Evolutionary conservation across 2,888 invertebrate species (phyloP).

Genomic region (Yponomeuta cagnagella): DNA sequence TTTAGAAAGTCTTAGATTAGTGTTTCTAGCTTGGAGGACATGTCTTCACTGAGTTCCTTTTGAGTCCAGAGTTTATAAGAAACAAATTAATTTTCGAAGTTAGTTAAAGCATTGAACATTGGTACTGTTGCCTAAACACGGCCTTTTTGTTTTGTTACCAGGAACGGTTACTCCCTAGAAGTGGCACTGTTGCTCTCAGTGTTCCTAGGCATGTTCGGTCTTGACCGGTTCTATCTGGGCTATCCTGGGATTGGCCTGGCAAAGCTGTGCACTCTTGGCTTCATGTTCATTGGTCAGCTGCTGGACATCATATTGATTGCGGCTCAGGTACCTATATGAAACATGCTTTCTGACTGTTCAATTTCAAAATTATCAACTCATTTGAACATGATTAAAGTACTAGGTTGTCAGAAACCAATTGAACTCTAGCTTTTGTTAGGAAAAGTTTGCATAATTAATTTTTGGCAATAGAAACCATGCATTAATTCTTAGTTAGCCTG

Average conservation of each 20-base stretch:
- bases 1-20: too few relatives aligned
- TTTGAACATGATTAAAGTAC: neutral
- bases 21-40: too few relatives aligned
- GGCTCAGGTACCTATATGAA: slow-evolving; percentile 77
- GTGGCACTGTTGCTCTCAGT: slow-evolving; percentile 94
- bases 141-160: slow-evolving; percentile 48
- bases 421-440: too few relatives aligned
- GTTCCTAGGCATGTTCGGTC: slow-evolving; percentile 98
- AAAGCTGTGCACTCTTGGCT: slow-evolving; percentile 96
- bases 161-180: slow-evolving; percentile 96
- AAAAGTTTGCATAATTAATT: too few relatives aligned
- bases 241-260: slow-evolving; percentile 96
- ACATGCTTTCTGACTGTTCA: too few relatives aligned
- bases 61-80: too few relatives aligned
- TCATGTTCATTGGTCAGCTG: slow-evolving; percentile 96
- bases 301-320: slow-evolving; percentile 96
- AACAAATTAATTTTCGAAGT: too few relatives aligned
- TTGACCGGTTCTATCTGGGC: slow-evolving; percentile 98
- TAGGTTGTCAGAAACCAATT: neutral
- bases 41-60: too few relatives aligned
- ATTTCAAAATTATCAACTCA: too few relatives aligned
- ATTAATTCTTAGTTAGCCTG: too few relatives aligned
- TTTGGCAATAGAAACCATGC: too few relatives aligned
- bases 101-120: too few relatives aligned
- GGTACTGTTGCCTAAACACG: neutral